Base-by-base conservation (phyloP, 2,797 vertebrate genomes). In the Simalia tracyae region DNA sequence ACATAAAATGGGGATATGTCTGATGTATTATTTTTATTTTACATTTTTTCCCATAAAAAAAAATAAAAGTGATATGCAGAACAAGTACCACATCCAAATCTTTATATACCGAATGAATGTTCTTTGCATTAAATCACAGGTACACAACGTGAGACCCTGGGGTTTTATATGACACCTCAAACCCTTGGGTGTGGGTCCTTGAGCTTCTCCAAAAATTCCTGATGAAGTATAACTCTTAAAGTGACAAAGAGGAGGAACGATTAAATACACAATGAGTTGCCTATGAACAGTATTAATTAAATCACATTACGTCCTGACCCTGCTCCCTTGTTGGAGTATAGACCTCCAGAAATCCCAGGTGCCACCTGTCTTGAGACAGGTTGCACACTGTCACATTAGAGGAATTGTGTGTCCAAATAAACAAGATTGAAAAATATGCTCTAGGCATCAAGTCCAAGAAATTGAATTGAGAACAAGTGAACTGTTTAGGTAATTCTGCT, bases 391-490 rank as follows among this genome's bases (percentile, higher is more conserved):
- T 81, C 42, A 22, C 17, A 24, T 81, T 81, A 81, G 36, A 81
- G 72, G 19, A 6, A 24, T 5, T 59, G 0, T 0, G 5, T 46
- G 15, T 81, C 91, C 3, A 12, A 86, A 94, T 90, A 93, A 91
- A 89, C 0, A 26, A n/a, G 24, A 84, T 15, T 15, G 0, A 1
- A 12, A 0, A 66, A 22, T 46, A 15, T 63, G 92, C 9, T 91
- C 17, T 57, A 0, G 0, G 50, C 14, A 60, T 90, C 59, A 19
- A 17, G 36, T 0, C 3, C 26, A 1, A 54, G 2, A 42, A 60
- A 86, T 84, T 94, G 87, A 86, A 81, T 86, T 68, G 22, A 60
- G n/a, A 86, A 91, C 15, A 81, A 86, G 84, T 9, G 63, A 24
- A 60, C 10, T 54, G 5, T 19, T 92, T 87, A 90, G 2, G 2